A percentile compares a stretch with the other conserved stretches of the same genome.
phyloP scores from a whole-genome alignment of 2,113 vertebrate genomes.

The Hyla sarda region DNA sequence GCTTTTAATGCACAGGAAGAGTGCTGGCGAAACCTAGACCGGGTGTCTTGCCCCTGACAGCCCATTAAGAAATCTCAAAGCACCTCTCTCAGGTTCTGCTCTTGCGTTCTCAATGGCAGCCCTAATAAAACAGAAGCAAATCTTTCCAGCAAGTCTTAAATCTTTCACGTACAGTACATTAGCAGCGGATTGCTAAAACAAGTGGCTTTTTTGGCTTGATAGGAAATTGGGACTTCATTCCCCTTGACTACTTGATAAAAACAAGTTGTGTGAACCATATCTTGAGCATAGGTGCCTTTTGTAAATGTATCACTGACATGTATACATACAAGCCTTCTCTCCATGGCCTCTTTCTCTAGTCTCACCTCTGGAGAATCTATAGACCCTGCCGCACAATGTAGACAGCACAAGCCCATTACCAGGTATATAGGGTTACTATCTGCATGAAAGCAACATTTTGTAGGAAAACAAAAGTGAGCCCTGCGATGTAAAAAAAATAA shows the following conservation, averaged over 20 bases:
- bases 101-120: slow-evolving; percentile 83
- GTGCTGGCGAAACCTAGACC: slow-evolving; percentile 75
- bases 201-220: slow-evolving; percentile 79
- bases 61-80: slow-evolving; percentile 85
- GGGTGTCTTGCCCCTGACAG: slow-evolving; percentile 83
- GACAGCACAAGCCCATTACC: neutral
- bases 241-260: slow-evolving; percentile 72
- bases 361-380: neutral
- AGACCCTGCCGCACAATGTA: neutral
- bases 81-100: slow-evolving; percentile 79
- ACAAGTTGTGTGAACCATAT: slow-evolving; percentile 35
- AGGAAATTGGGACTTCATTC: slow-evolving; percentile 83
- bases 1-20: slow-evolving; percentile 80
- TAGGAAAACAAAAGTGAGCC: neutral
- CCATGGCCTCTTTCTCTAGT: neutral
- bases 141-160: slow-evolving; percentile 84
- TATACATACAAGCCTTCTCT: neutral
- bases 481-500: too few species aligned
- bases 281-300: slow-evolving; percentile 33
- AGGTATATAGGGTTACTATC: neutral
- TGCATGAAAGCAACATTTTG: neutral
- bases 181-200: slow-evolving; percentile 77
- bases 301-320: slow-evolving; percentile 40
- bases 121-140: slow-evolving; percentile 84
- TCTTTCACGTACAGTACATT: slow-evolving; percentile 84